phyloP scores from a whole-genome alignment of 2,888 invertebrate genomes.

The Drosophila buzzatii region DNA sequence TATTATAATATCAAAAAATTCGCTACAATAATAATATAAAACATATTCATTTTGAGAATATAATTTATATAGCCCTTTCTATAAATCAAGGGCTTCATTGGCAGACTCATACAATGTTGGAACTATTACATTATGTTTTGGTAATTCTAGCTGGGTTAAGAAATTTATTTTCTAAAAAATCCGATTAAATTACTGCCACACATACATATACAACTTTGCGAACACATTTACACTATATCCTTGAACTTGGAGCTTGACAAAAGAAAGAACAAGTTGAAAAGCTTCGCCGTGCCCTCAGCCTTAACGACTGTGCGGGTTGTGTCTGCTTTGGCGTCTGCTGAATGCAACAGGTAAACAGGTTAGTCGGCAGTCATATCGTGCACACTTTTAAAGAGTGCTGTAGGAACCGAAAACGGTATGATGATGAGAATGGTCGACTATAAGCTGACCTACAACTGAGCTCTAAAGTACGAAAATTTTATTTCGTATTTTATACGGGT shows the following conservation, averaged over 20 bases:
- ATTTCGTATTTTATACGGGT: slow-evolving; percentile 6
- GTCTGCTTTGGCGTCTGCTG: slow-evolving; percentile 48
- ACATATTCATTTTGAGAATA: not conserved
- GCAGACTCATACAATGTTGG: slow-evolving; percentile 16
- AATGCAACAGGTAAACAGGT: slow-evolving; percentile 68
- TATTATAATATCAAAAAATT: not conserved
- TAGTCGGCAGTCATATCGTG: slow-evolving; percentile 47
- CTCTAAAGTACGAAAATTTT: too few species aligned
- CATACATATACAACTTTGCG: slow-evolving; percentile 47
- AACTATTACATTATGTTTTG: slow-evolving; percentile 32
- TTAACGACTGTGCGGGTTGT: slow-evolving; percentile 64
- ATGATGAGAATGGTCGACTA: slow-evolving; percentile 20
- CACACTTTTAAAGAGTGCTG: slow-evolving; percentile 36
- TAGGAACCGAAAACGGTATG: slow-evolving; percentile 30
- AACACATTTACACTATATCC: slow-evolving; percentile 61
- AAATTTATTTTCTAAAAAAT: slow-evolving; percentile 62
- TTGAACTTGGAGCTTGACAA: slow-evolving; percentile 79
- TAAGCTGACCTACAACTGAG: slow-evolving; percentile 13
- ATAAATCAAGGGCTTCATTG: slow-evolving; percentile 63
- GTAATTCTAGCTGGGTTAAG: slow-evolving; percentile 63
- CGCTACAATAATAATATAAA: not conserved
- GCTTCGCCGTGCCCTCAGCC: slow-evolving; percentile 42
- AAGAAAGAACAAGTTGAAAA: slow-evolving; percentile 53
- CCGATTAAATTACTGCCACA: slow-evolving; percentile 81
- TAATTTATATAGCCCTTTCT: not conserved